A percentile compares a stretch with the other conserved stretches of the same genome.
These are phyloP conservation scores for Netelia inedita DNA, from an alignment of 2,888 invertebrate genomes.

Conservation along the genomic window DNA sequence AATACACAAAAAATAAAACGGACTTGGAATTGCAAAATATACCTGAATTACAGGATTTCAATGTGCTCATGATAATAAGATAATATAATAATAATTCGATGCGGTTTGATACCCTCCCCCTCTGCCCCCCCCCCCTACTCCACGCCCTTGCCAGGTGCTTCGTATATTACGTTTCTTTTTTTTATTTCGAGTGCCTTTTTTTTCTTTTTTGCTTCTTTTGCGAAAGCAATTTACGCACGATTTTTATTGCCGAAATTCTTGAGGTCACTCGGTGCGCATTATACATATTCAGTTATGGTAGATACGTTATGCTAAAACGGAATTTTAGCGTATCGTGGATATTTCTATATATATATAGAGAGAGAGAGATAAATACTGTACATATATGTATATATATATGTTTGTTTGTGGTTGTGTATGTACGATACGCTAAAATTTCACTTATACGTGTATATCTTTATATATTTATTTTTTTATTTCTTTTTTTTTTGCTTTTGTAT, in stretches of 20 bases:
- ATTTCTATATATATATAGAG: neutral
- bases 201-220: neutral
- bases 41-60: constrained; percentile 62
- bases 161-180: neutral
- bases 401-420: neutral
- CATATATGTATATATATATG: neutral
- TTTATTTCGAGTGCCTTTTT: neutral
- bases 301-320: constrained; percentile 20
- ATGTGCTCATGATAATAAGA: constrained; percentile 53
- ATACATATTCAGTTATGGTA: constrained; percentile 55
- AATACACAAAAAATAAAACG: constrained; percentile 11
- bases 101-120: constrained; percentile 37
- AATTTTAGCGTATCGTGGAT: neutral
- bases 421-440: no score
- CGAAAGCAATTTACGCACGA: constrained; percentile 42
- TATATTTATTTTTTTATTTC: neutral
- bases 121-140: no score
- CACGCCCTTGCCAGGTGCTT: constrained; percentile 3
- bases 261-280: constrained; percentile 56
- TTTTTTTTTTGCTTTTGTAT: neutral
- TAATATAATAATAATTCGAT: constrained; percentile 44
- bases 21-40: constrained; percentile 43
- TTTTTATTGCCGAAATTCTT: constrained; percentile 59
- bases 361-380: no score
- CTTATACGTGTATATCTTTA: neutral